phyloP scores from a whole-genome alignment of 2,797 vertebrate species.

The Catamblyrhynchus diadema region DNA sequence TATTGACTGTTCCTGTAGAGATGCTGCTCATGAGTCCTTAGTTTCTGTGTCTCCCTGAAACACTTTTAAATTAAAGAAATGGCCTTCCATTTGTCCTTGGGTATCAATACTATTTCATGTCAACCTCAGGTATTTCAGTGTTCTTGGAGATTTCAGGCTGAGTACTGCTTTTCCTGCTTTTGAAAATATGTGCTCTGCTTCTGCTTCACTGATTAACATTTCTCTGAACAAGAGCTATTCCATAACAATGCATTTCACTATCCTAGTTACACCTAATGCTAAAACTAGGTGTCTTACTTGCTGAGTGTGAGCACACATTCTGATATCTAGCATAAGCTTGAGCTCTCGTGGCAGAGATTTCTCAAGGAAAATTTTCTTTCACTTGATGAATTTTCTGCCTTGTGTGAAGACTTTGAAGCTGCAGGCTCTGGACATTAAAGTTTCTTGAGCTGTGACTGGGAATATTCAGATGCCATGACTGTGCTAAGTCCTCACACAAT shows the following conservation, averaged over 20 bases:
- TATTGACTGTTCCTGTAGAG: background rate
- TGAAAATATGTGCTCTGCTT: background rate
- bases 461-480: background rate
- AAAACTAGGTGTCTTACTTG: background rate
- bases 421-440: background rate
- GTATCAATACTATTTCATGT: fast-evolving
- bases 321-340: background rate
- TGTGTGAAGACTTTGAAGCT: background rate
- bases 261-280: background rate
- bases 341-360: background rate
- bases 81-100: background rate
- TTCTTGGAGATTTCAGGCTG: background rate
- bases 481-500: background rate
- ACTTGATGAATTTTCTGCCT: background rate
- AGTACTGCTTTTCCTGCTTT: background rate
- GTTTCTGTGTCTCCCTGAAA: background rate
- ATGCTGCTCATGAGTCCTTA: background rate
- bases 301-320: background rate
- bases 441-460: background rate
- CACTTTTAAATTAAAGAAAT: background rate
- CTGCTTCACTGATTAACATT: background rate
- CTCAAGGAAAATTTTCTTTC: background rate
- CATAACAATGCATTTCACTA: background rate
- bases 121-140: background rate
- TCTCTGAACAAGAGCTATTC: background rate